Conservation (phyloP, 2,797 vertebrate species). For the Acrocephalus scirpaceus region DNA sequence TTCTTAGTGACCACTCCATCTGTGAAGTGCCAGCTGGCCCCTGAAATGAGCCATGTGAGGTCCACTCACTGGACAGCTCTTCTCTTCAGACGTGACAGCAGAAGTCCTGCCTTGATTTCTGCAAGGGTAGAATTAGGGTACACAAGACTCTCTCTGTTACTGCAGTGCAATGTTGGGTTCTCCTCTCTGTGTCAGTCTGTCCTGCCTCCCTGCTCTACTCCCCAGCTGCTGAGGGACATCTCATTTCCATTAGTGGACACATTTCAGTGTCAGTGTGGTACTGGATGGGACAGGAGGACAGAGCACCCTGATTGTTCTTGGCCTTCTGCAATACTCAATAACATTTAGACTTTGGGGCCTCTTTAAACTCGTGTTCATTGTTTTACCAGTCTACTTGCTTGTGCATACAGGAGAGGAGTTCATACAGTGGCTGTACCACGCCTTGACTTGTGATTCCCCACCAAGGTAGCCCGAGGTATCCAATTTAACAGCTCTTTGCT, state of each 20-base stretch:
- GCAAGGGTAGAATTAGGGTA: background rate
- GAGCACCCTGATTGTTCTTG: background rate
- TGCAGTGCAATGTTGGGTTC: background rate
- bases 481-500: constrained; percentile 42
- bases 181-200: constrained; percentile 30
- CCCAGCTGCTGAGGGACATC: background rate
- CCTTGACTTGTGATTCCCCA: constrained; percentile 62
- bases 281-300: background rate
- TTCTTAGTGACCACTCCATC: background rate
- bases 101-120: background rate
- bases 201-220: background rate
- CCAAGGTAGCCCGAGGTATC: constrained; percentile 43
- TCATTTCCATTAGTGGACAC: background rate
- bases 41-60: background rate
- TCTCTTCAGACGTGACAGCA: background rate
- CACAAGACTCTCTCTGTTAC: background rate
- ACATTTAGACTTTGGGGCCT: background rate
- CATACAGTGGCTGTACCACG: constrained; percentile 30
- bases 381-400: constrained; percentile 52
- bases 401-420: constrained; percentile 49
- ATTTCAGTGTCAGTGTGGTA: background rate
- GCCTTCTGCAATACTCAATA: background rate
- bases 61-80: background rate
- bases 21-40: background rate
- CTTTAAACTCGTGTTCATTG: background rate